These are phyloP conservation scores for Tragelaphus oryx DNA, from an alignment of 2,797 vertebrate species.

Conservation along the genomic window DNA sequence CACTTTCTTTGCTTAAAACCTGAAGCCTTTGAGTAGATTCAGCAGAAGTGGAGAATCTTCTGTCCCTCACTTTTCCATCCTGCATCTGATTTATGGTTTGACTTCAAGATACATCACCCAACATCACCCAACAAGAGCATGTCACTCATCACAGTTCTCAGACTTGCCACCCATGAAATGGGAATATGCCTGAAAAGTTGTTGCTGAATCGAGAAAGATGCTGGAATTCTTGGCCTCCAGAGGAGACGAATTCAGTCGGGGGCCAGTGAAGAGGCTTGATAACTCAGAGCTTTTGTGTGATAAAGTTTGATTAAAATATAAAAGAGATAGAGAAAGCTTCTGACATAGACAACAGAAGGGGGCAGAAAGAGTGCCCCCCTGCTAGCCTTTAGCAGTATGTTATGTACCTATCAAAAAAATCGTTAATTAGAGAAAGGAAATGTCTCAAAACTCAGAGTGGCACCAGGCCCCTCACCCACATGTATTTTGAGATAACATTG, in stretches of 20 bases:
- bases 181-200: neutral
- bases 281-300: neutral
- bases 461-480: neutral
- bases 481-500: neutral
- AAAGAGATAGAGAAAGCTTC: neutral
- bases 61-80: neutral
- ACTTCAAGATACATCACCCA: fast-evolving
- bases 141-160: fast-evolving
- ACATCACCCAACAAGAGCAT: neutral
- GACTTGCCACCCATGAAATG: neutral
- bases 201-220: neutral
- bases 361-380: neutral
- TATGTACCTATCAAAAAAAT: neutral
- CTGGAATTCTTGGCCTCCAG: neutral
- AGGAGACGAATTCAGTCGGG: neutral
- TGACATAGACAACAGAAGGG: neutral
- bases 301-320: neutral
- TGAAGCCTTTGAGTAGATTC: neutral
- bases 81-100: neutral
- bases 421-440: neutral
- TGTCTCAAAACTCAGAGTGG: neutral
- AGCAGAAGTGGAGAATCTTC: neutral
- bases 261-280: neutral
- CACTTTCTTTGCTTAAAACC: neutral
- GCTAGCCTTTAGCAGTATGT: neutral